Evolutionary conservation across 2,113 vertebrate genomes (phyloP), one percentile per base, ranked within the genome.

Genomic region (Syngnathus typhle): DNA sequence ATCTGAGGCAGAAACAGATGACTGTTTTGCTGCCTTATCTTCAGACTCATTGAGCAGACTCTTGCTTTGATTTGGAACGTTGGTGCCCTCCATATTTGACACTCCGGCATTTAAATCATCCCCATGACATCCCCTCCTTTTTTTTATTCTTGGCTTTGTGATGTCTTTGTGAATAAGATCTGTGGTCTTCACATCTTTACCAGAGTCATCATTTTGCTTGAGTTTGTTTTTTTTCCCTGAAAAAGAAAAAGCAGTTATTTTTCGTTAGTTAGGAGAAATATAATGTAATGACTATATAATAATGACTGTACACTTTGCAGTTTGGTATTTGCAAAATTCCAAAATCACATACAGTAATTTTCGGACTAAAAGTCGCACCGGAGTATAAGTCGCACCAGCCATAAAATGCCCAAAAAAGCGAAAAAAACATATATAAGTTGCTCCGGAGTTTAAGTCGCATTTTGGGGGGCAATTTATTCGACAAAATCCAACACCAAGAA

Each of bases 61-160:
- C 5, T 2, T 9, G 15, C 12, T 36, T n/a, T 39, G 58, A 56
- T 15, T 27, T 23, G 32, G 21, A 55, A 3, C 43, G 1, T 36
- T 46, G 52, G 5, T 18, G 7, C 21, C 21, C 2, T 3, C 44
- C 7, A 54, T 15, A 61, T 59, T 21, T 0, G 46, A 61, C 7
- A 0, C 13, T 10, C 59, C 67, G 10, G 43, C 15, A 7, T 54
- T 66, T 12, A 47, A 67, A 19, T 64, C 43, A 7, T 6, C 19
- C 8, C 9, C 47, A 51, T 51, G 47, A 6, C 8, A 16, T 0
- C 7, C 46, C 2, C 72, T 76, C 44, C 72, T 82, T 74, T 63
- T 86, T 46, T 55, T 83, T 51, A 64, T 89, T 46, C 49, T 87
- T 19, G 38, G 84, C 44, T 58, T 79, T 13, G 68, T 85, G 1